A percentile compares a stretch with the other conserved stretches of the same genome.
phyloP scores from a whole-genome alignment of 2,113 vertebrate species.

The Hystrix cristata region DNA sequence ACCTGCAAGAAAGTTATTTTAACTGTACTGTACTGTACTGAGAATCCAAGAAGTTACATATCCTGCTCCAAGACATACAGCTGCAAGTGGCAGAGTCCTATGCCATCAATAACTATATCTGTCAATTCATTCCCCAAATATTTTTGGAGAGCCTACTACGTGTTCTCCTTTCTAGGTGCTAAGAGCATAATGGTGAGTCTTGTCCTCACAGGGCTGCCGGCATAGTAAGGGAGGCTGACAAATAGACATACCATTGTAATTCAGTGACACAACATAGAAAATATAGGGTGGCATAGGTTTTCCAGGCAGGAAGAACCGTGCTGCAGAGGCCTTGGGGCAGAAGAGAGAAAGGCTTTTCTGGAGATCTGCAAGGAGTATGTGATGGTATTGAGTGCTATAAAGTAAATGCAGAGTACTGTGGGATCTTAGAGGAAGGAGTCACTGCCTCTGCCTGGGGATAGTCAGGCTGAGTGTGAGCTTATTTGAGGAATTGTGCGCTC shows the following conservation, averaged over 20 bases:
- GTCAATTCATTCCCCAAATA: not conserved
- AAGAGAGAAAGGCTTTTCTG: not conserved
- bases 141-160: not conserved
- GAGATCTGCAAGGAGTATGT: not conserved
- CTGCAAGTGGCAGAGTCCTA: not conserved
- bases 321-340: not conserved
- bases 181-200: not conserved
- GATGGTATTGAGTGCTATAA: not conserved
- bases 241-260: not conserved
- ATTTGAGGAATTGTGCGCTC: not conserved
- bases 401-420: not conserved
- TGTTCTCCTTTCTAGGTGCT: not conserved
- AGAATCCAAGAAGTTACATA: slow-evolving; percentile 46
- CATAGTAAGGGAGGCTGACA: not conserved
- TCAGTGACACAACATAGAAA: not conserved
- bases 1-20: not conserved
- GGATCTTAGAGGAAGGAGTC: not conserved
- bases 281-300: not conserved
- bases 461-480: not conserved
- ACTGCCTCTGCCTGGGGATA: not conserved
- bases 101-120: not conserved
- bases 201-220: not conserved
- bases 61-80: not conserved
- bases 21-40: not conserved
- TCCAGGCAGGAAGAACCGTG: not conserved